phyloP scores from a whole-genome alignment of 2,888 invertebrate genomes.

The Dinocampus coccinellae region DNA sequence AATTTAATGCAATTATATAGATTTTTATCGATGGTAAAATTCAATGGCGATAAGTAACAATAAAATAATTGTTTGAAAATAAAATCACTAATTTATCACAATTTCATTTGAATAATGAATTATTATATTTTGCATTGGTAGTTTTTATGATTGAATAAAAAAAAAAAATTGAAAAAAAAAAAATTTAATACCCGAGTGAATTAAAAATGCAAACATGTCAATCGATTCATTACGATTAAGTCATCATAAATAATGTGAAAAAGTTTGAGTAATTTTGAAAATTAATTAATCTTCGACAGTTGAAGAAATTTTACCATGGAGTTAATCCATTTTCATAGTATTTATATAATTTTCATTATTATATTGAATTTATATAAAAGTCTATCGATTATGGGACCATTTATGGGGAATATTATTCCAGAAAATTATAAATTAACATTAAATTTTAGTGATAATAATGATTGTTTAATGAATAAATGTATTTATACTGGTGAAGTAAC shows the following conservation, averaged over 20 bases:
- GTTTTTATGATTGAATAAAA: too few species aligned
- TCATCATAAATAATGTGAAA: neutral
- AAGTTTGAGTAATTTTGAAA: neutral
- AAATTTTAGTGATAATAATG: neutral
- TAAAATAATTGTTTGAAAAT: too few species aligned
- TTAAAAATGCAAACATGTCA: slow-evolving; percentile 2
- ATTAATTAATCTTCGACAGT: neutral
- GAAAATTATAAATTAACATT: slow-evolving; percentile 25
- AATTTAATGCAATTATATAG: too few species aligned
- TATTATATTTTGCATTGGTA: too few species aligned
- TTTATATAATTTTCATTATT: neutral
- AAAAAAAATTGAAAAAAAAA: too few species aligned
- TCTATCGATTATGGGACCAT: neutral
- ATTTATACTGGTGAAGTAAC: slow-evolving; percentile 18
- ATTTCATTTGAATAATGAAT: too few species aligned
- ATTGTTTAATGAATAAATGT: slow-evolving; percentile 18
- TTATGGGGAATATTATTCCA: neutral
- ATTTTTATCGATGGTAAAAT: too few species aligned
- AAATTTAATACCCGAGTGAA: neutral
- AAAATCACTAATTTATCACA: too few species aligned
- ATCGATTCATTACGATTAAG: neutral
- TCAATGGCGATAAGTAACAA: too few species aligned
- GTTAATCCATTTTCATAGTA: neutral
- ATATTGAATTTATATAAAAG: neutral
- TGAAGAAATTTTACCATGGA: slow-evolving; percentile 1